These are phyloP conservation scores for Pterocles gutturalis DNA, from an alignment of 2,113 vertebrate species.

Conservation along the genomic window DNA sequence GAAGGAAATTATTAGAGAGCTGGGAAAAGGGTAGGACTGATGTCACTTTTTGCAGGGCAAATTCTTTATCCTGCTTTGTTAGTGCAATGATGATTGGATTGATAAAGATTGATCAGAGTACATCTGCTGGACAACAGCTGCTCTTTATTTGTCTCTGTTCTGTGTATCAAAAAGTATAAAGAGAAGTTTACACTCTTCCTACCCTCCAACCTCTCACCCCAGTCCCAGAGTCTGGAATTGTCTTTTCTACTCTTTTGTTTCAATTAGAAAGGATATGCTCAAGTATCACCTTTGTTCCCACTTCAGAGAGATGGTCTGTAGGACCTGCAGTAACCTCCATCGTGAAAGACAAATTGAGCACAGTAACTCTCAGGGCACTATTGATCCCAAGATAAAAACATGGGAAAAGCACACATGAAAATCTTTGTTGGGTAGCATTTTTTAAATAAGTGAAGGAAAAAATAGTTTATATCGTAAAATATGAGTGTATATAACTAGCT, in stretches of 20 bases:
- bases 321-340: conserved; percentile 16
- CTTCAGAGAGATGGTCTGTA: conserved; percentile 24
- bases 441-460: neutral
- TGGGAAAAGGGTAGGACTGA: conserved; percentile 37
- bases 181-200: conserved; percentile 38
- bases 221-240: conserved; percentile 18
- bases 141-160: conserved; percentile 30
- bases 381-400: conserved; percentile 6
- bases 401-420: neutral
- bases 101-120: conserved; percentile 15
- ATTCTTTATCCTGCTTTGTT: conserved; percentile 32
- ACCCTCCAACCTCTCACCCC: conserved; percentile 36
- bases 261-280: conserved; percentile 28
- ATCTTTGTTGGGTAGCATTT: neutral
- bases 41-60: conserved; percentile 15
- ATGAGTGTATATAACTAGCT: neutral
- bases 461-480: neutral
- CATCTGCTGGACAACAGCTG: conserved; percentile 40
- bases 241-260: conserved; percentile 52
- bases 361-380: neutral
- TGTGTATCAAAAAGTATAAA: conserved; percentile 6
- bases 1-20: conserved; percentile 52
- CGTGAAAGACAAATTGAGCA: conserved; percentile 10
- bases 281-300: conserved; percentile 44
- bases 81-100: neutral